These are phyloP conservation scores for Girardinichthys multiradiatus DNA, from an alignment of 2,113 vertebrate species.

Conservation along the genomic window DNA sequence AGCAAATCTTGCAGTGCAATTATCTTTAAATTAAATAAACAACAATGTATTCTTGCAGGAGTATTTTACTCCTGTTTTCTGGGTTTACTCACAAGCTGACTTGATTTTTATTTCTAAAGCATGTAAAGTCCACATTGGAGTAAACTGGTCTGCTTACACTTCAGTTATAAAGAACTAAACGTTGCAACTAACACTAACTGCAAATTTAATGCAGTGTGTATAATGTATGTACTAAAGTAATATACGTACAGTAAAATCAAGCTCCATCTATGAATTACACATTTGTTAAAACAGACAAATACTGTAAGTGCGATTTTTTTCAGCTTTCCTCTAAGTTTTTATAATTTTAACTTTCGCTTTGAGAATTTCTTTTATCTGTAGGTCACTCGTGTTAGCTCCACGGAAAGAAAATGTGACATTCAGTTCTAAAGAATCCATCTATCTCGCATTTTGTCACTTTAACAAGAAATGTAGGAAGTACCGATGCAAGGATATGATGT, in stretches of 20 bases:
- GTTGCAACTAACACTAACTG: background rate
- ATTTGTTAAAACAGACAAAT: background rate
- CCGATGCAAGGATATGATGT: constrained; percentile 51
- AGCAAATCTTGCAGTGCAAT: background rate
- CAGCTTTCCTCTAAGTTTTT: background rate
- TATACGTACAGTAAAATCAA: too few relatives aligned
- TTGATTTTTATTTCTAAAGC: too few relatives aligned
- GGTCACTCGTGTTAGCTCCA: background rate
- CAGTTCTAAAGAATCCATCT: background rate
- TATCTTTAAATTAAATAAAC: background rate
- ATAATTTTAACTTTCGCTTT: background rate
- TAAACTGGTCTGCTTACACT: background rate
- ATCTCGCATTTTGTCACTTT: constrained; percentile 28
- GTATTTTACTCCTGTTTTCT: too few relatives aligned
- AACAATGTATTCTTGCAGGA: background rate
- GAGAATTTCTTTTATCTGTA: background rate
- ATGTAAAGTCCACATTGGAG: too few relatives aligned
- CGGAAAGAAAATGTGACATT: background rate
- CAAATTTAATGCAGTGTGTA: background rate
- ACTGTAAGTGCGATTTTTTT: background rate
- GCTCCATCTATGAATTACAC: background rate
- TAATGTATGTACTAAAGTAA: background rate
- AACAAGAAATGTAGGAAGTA: constrained; percentile 49
- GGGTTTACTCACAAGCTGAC: too few relatives aligned
- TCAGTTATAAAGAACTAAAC: background rate